Evolutionary conservation across 2,113 vertebrate genomes (phyloP).

Genomic region (Sturnira hondurensis): DNA sequence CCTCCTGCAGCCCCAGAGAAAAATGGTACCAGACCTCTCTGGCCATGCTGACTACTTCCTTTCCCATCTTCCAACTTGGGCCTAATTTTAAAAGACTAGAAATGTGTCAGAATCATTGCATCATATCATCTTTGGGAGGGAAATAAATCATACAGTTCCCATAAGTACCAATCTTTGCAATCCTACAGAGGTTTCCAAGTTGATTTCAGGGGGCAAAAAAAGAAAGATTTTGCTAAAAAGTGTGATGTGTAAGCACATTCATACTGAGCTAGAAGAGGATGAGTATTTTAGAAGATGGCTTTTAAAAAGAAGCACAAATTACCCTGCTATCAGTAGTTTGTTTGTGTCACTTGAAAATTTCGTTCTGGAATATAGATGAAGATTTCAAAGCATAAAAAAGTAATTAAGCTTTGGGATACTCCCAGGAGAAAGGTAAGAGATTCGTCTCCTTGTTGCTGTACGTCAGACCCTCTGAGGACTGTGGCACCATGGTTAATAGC

Average conservation of each 20-base stretch:
- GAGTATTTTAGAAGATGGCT: not conserved
- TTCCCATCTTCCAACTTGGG: not conserved
- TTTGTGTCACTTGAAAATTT: slow-evolving; percentile 21
- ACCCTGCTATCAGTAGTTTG: not conserved
- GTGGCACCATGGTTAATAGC: slow-evolving; percentile 53
- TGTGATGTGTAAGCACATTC: not conserved
- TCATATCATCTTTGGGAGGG: slow-evolving; percentile 9
- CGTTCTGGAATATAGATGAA: slow-evolving; percentile 4
- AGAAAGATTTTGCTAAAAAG: not conserved
- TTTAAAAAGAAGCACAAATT: not conserved
- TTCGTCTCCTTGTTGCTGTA: slow-evolving; percentile 29
- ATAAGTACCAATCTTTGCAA: not conserved
- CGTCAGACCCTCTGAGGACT: slow-evolving; percentile 35
- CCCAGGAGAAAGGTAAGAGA: slow-evolving; percentile 2
- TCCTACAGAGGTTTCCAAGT: not conserved
- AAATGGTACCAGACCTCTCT: not conserved
- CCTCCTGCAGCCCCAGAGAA: not conserved
- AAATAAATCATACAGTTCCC: not conserved
- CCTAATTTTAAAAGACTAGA: slow-evolving; percentile 43
- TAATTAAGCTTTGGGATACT: not conserved
- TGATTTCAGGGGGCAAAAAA: slow-evolving; percentile 18
- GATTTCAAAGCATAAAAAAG: slow-evolving; percentile 46
- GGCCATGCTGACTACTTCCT: not conserved
- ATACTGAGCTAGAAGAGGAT: not conserved
- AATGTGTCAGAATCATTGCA: slow-evolving; percentile 6